These are phyloP conservation scores for Actinia equina DNA, from an alignment of 64 coral and sea anemone genomes.

Conservation along the genomic window DNA sequence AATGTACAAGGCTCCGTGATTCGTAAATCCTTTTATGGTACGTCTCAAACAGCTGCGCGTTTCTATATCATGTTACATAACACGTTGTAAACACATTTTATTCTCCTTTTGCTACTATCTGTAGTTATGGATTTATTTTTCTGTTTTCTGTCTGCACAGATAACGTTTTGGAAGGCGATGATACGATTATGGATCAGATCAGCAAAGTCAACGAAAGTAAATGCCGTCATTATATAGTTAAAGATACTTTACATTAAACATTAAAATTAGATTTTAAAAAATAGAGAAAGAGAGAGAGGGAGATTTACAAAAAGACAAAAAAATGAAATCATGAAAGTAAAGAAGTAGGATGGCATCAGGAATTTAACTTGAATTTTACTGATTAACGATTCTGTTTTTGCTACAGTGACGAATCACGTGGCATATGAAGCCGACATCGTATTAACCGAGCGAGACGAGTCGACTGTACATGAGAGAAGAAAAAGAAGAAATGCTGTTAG, in stretches of 20 bases:
- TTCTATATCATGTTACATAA: too few species aligned
- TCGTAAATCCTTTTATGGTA: neutral
- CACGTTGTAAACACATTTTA: too few species aligned
- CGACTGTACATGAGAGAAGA: conserved; percentile 8
- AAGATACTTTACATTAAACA: too few species aligned
- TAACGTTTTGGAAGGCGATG: neutral
- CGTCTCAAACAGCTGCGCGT: neutral
- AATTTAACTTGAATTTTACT: too few species aligned
- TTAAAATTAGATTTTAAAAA: too few species aligned
- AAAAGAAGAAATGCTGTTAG: conserved; percentile 50
- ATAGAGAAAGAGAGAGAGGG: too few species aligned
- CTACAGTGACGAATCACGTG: conserved; percentile 36
- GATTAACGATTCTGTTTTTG: too few species aligned
- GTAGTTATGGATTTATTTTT: too few species aligned
- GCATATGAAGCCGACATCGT: conserved; percentile 60
- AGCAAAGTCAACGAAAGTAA: conserved; percentile 41
- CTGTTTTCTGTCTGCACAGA: neutral
- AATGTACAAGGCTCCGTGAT: neutral
- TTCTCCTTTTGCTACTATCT: too few species aligned
- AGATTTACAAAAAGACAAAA: too few species aligned
- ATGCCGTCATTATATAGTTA: neutral
- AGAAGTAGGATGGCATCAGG: too few species aligned
- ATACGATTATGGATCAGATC: conserved; percentile 32
- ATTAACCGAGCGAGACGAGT: conserved; percentile 51
- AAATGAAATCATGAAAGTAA: too few species aligned